A percentile compares a stretch with the other conserved stretches of the same genome.
phyloP scores from a whole-genome alignment of 2,888 invertebrate species.

The Plebejus argus region DNA sequence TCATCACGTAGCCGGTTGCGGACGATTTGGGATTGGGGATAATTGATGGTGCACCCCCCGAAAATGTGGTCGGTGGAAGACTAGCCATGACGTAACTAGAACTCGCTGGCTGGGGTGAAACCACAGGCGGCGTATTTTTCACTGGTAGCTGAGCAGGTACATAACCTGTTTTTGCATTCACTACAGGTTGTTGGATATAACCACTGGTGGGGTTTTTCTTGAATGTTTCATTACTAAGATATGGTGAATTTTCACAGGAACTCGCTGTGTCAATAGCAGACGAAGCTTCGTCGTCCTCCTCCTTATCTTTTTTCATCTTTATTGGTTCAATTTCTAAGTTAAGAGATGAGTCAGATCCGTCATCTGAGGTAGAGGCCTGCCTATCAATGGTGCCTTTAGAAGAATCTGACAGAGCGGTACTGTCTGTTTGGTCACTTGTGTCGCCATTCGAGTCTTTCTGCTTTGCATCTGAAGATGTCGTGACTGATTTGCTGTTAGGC shows the following conservation, averaged over 20 bases:
- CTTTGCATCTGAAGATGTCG: constrained; percentile 61
- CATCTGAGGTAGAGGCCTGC: constrained; percentile 68
- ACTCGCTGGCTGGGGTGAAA: constrained; percentile 55
- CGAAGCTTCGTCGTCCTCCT: constrained; percentile 52
- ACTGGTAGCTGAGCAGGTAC: constrained; percentile 56
- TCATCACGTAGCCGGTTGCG: constrained; percentile 67
- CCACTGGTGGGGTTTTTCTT: constrained; percentile 64
- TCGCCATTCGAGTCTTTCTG: constrained; percentile 65
- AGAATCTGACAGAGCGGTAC: constrained; percentile 71
- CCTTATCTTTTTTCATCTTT: constrained; percentile 51
- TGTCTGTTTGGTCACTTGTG: constrained; percentile 72
- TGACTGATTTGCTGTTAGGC: constrained; percentile 62
- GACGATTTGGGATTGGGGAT: constrained; percentile 53
- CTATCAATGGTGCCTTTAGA: constrained; percentile 64
- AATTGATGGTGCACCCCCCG: constrained; percentile 56
- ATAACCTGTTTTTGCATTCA: constrained; percentile 55
- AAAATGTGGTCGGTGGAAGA: constrained; percentile 65
- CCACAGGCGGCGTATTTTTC: constrained; percentile 48
- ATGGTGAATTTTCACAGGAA: constrained; percentile 59
- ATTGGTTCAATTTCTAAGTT: constrained; percentile 61
- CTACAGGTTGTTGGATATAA: constrained; percentile 58
- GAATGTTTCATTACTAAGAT: constrained; percentile 60
- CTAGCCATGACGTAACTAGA: constrained; percentile 75
- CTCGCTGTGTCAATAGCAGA: constrained; percentile 58
- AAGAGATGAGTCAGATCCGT: constrained; percentile 68